Evolutionary conservation across 2,113 vertebrate species (phyloP).

Genomic region (Eidolon helvum): DNA sequence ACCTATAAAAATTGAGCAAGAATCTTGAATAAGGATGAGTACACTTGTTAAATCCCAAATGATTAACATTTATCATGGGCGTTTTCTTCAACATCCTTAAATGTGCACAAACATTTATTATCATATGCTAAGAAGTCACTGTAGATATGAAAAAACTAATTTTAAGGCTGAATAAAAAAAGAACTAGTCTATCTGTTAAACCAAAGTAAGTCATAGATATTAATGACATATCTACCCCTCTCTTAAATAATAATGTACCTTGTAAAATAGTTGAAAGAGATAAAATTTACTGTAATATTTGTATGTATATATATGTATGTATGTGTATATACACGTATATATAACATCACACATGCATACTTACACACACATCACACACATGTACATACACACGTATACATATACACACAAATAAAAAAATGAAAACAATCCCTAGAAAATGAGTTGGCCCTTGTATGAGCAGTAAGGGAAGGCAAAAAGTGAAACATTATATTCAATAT

Average conservation of each 20-base stretch:
- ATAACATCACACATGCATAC: too few relatives aligned
- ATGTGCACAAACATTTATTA: not conserved
- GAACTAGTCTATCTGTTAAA: not conserved
- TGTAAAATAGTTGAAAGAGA: not conserved
- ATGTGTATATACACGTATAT: not conserved
- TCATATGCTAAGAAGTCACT: not conserved
- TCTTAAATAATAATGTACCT: not conserved
- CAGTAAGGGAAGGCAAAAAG: not conserved
- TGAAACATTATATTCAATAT: not conserved
- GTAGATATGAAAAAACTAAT: not conserved
- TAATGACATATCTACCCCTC: not conserved
- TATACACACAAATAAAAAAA: not conserved
- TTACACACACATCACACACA: not conserved
- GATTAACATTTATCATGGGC: slow-evolving; percentile 13
- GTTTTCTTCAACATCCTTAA: not conserved
- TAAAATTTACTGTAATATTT: not conserved
- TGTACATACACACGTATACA: not conserved
- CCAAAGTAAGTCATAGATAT: not conserved
- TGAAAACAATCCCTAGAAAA: not conserved
- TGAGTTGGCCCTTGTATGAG: not conserved
- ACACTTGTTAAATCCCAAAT: slow-evolving; percentile 1
- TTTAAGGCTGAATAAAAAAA: slow-evolving; percentile 1
- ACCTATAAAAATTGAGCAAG: not conserved
- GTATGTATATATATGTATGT: not conserved
- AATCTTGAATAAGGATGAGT: not conserved